Percentiles rank a stretch among this genome's conserved stretches.
These are phyloP conservation scores for Plestiodon gilberti DNA, from an alignment of 2,113 vertebrate genomes.

Conservation along the genomic window DNA sequence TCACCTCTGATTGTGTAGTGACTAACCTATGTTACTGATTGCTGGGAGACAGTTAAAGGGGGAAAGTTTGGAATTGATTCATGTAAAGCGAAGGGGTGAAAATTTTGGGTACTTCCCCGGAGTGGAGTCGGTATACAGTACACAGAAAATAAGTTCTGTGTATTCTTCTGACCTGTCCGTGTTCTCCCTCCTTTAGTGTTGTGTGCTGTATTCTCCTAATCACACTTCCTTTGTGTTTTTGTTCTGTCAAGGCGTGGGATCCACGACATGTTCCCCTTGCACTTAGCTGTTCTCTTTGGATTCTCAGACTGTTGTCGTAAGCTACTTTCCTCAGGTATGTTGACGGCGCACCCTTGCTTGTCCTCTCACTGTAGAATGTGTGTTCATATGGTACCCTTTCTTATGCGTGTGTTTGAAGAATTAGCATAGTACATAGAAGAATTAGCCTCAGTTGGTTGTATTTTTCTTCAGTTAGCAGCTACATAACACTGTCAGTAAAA, in stretches of 20 bases:
- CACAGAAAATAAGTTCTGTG: background rate
- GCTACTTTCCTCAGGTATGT: conserved; percentile 92
- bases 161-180: background rate
- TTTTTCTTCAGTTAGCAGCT: background rate
- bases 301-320: conserved; percentile 98
- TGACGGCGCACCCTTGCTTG: background rate
- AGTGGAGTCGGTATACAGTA: background rate
- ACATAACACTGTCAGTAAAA: background rate
- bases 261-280: conserved; percentile 94
- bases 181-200: background rate
- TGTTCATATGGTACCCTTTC: background rate
- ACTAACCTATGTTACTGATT: background rate
- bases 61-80: background rate
- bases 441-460: background rate
- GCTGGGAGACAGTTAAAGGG: background rate
- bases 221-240: background rate
- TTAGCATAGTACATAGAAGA: background rate
- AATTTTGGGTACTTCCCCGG: background rate
- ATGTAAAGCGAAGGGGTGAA: background rate
- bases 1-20: background rate
- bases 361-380: background rate
- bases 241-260: conserved; percentile 83
- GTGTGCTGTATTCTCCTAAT: background rate
- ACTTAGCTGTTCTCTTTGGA: conserved; percentile 91
- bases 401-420: background rate